phyloP scores from a whole-genome alignment of 2,888 invertebrate species.

The Salticus scenicus region DNA sequence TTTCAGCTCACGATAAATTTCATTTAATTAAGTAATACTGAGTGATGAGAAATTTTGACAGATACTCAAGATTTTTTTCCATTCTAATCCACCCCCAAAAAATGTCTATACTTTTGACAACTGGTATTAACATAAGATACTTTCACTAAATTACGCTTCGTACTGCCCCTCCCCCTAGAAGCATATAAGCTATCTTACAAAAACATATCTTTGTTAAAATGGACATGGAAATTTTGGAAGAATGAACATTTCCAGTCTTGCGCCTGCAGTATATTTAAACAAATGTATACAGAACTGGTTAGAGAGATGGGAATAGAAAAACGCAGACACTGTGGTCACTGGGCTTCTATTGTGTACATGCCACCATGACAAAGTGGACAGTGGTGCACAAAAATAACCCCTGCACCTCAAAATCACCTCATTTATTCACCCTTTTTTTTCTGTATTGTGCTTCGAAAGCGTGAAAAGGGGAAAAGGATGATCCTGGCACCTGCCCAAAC shows the following conservation, averaged over 20 bases:
- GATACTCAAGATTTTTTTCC: too few relatives aligned
- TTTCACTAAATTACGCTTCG: background rate
- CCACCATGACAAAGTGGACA: conserved; percentile 53
- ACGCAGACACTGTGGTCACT: conserved; percentile 30
- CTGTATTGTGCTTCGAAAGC: background rate
- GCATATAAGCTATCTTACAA: background rate
- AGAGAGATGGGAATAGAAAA: background rate
- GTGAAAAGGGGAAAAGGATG: background rate
- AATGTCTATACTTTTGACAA: too few relatives aligned
- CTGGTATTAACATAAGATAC: too few relatives aligned
- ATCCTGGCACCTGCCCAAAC: conserved; percentile 11
- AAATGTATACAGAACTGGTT: conserved; percentile 56
- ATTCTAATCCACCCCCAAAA: too few relatives aligned
- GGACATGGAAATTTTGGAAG: conserved; percentile 2
- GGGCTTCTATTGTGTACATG: conserved; percentile 23
- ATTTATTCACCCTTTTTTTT: background rate
- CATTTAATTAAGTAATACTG: too few relatives aligned
- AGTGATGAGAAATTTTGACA: too few relatives aligned
- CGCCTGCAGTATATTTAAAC: conserved; percentile 46
- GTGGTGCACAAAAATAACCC: conserved; percentile 28
- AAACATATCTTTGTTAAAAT: background rate
- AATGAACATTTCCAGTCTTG: background rate
- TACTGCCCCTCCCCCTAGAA: background rate
- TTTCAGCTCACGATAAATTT: too few relatives aligned
- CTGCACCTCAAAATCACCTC: background rate